Evolutionary conservation across 2,888 invertebrate species (phyloP), one percentile per base, ranked within the genome.

Genomic region (Oscheius sp.): DNA sequence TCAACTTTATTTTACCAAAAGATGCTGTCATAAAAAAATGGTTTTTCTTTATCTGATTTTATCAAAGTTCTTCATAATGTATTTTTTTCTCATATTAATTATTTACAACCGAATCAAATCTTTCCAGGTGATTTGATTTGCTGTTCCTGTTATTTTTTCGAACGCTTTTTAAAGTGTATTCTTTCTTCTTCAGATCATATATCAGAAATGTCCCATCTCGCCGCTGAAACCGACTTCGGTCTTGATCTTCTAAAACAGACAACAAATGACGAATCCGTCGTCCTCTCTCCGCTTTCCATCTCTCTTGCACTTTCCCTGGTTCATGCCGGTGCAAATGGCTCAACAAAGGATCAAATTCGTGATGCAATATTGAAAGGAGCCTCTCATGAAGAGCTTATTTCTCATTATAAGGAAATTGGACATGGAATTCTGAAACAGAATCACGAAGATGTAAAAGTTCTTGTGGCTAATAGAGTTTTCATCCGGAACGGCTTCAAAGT

Each of bases 251-350:
- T 71, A 17, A 38, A 47, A 14, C 41, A 61, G 24, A 54, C 44
- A 26, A 41, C 50, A 12, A 45, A 47, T 24, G 30, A 47, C 8
- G 59, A 61, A 3, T 72, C 71, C 9, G 33, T 54, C 12, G 71
- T 78, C 22, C 32, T 79, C 26, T 79, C 79, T 9, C 79, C 79
- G 12, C 68, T 80, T 36, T 80, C 78, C 22, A 73, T 79, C 44
- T 45, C 72, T 8, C 67, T 73, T 24, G 80, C 71, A 6, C 33
- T 79, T 22, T 70, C 82, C 4, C 70, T 81, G 73, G 78, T 75
- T 33, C 80, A 81, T 51, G 59, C 44, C 28, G 59, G 59, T 44
- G 59, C 59, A 8, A 26, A 28, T 1, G 44, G 44, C 6, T n/a
- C 41, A 1, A 59, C 59, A 41, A 59, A 59, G 20, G 44, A 41